phyloP scores from a whole-genome alignment of 2,113 vertebrate species.

The Rana temporaria region DNA sequence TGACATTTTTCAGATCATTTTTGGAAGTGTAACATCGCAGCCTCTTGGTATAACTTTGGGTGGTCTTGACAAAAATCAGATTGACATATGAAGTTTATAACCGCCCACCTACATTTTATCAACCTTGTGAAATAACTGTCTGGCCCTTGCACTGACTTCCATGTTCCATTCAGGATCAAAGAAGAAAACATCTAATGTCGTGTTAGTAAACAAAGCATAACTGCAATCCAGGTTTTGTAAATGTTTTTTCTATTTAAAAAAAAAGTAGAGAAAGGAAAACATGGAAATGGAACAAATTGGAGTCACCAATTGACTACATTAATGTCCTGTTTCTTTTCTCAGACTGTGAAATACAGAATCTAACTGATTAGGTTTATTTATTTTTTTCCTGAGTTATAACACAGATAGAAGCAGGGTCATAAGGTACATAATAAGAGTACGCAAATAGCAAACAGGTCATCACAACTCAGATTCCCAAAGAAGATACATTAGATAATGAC shows the following conservation, averaged over 20 bases:
- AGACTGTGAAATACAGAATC: too few species aligned
- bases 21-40: neutral
- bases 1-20: conserved; percentile 12
- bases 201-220: conserved; percentile 10
- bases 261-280: too few species aligned
- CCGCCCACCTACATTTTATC: conserved; percentile 5
- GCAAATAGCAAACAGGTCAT: too few species aligned
- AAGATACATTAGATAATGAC: too few species aligned
- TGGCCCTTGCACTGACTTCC: conserved; percentile 13
- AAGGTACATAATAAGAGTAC: too few species aligned
- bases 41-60: conserved; percentile 10
- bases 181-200: conserved; percentile 9
- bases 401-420: too few species aligned
- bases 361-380: too few species aligned
- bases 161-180: neutral
- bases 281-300: too few species aligned
- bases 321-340: too few species aligned
- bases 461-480: too few species aligned
- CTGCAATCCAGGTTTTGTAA: neutral
- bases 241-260: neutral
- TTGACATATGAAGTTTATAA: neutral
- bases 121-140: conserved; percentile 25
- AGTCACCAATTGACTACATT: too few species aligned
- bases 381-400: too few species aligned
- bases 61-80: conserved; percentile 32